Base-by-base conservation (phyloP, 2,888 invertebrate genomes). In the Lapara coniferarum region DNA sequence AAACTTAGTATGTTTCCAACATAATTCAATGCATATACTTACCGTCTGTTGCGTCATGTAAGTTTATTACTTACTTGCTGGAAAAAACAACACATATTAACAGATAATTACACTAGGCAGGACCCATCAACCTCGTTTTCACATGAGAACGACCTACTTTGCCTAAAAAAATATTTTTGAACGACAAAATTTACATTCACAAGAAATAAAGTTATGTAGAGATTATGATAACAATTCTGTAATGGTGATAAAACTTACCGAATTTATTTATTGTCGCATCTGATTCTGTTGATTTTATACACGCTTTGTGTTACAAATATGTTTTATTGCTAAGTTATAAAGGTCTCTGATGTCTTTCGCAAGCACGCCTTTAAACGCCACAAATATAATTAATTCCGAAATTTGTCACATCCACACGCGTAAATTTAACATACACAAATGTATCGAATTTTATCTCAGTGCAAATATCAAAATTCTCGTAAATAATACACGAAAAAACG, bases 401-500 rank as follows among this genome's bases (percentile, higher is more conserved):
- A 51, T 66, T 52, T 57, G 66, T 69, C 12, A 63, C 19, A 44
- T 63, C 37, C 66, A 68, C 66, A 68, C 66, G 57, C 30, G 30
- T 44, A 69, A 19, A 19, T 57, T 19, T 49, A 67, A 44, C 19
- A 16, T 52, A 25, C 49, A 63, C 25, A 73, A 68, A 68, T 37
- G 49, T 63, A 53, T 37, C 16, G 37, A 44, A 71, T 73, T n/a
- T n/a, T 74, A 58, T 74, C 69, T 71, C 52, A 1, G 52, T 59
- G 30, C 44, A 69, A 69, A 71, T 74, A 71, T 67, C 71, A 74
- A 75, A 72, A 78, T 74, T 76, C 30, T 71, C 57, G 67, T 76
- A 70, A 75, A 74, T 75, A 75, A 73, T 71, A 75, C 82, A 82
- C 83, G 79, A 81, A 81, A 78, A 8, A 78, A 79, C 80, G 78